Base-by-base conservation (phyloP, 1,140 invertebrate species). In the Grapholita molesta region DNA sequence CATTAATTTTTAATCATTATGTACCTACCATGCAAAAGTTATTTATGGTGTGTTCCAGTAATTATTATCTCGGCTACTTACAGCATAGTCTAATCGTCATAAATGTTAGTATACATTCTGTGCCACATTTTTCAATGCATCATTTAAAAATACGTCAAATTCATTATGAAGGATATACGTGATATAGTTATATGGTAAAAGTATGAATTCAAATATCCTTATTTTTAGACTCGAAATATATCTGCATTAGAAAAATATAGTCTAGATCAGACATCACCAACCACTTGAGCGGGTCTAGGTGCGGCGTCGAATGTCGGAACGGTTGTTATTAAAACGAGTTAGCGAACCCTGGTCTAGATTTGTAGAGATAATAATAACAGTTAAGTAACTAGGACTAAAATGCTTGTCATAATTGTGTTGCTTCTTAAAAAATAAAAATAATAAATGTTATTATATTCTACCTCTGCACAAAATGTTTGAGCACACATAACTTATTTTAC, bases 141-240 rank as follows among this genome's bases (percentile, higher is more conserved):
- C 70, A 70, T 72, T 76, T 71, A 75, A 67, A 74, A 21, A 75
- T 67, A 75, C 70, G 74, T 72, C 74, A 78, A 80, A 77, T 74
- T 70, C 66, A 70, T 76, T 73, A 33, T 33, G 74, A 72, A 68
- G 70, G 74, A 74, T 68, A 73, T 78, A 71, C 76, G 79, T 84
- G 81, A 80, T 83, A 81, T 80, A 82, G 74, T 75, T 81, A 67
- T 82, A 80, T 30, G 18, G 73, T 73, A 77, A 80, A 74, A 64
- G 75, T 76, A 77, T 82, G 75, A 75, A 73, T 82, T 79, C 74
- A 85, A 80, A 84, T 83, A 79, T 79, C 78, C 76, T 88, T 86
- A 87, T 88, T 87, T 89, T 88, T 89, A 86, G 86, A 87, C 78
- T 83, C 80, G 66, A 83, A 80, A 79, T 89, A 86, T 85, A 84